Conservation (phyloP, 92 coral and sea anemone genomes). For the Montipora capitata region DNA sequence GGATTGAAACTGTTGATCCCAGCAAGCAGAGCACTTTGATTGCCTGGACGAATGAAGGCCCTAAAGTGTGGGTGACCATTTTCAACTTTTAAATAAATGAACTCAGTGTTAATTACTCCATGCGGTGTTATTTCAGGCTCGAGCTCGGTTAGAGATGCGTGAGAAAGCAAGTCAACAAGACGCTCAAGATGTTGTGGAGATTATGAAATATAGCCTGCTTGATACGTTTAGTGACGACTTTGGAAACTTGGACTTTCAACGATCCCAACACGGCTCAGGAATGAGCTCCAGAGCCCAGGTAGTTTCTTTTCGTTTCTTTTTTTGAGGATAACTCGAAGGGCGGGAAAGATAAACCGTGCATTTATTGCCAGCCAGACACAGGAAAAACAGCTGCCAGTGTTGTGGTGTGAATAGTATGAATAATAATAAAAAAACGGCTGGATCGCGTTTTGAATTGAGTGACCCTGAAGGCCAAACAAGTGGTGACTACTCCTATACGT, state of each 20-base stretch:
- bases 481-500: neutral
- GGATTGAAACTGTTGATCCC: too few species aligned
- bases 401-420: too few species aligned
- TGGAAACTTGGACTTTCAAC: constrained; percentile 92
- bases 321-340: neutral
- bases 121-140: constrained; percentile 69
- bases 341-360: too few species aligned
- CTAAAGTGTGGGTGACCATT: too few species aligned
- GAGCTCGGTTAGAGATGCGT: constrained; percentile 95
- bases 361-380: neutral
- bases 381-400: neutral
- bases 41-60: too few species aligned
- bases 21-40: too few species aligned
- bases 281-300: constrained; percentile 98
- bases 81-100: too few species aligned
- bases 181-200: constrained; percentile 93
- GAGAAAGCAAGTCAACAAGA: constrained; percentile 94
- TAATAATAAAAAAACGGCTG: too few species aligned
- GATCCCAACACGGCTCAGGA: constrained; percentile 98
- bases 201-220: constrained; percentile 93
- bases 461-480: too few species aligned
- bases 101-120: neutral
- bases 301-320: neutral
- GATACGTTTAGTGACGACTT: constrained; percentile 94
- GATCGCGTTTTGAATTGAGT: too few species aligned